Percentiles rank a stretch among this genome's conserved stretches.
Conservation (phyloP, 2,888 invertebrate genomes). For the Oligia strigilis region DNA sequence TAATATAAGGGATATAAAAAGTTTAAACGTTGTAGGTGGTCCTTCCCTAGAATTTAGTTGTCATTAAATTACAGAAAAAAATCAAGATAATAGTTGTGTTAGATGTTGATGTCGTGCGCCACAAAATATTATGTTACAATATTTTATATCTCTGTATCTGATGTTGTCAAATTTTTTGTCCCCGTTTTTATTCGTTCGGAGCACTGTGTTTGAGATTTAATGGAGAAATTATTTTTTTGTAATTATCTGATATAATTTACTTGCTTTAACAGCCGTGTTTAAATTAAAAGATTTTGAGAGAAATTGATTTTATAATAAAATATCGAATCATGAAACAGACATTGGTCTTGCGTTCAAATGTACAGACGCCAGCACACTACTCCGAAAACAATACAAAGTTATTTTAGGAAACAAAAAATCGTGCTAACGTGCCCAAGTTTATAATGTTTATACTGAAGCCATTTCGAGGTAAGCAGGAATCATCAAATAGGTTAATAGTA, state of each 20-base stretch:
- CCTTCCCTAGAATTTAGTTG: slow-evolving; percentile 61
- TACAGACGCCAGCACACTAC: not conserved
- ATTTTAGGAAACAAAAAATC: slow-evolving; percentile 30
- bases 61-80: slow-evolving; percentile 65
- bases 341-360: not conserved
- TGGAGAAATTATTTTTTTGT: slow-evolving; percentile 30
- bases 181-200: slow-evolving; percentile 11
- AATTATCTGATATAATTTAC: slow-evolving; percentile 16
- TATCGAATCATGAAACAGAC: not conserved
- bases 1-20: slow-evolving; percentile 38
- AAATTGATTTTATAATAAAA: not conserved
- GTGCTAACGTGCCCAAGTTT: slow-evolving; percentile 45
- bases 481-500: slow-evolving; percentile 64
- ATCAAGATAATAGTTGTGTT: slow-evolving; percentile 63
- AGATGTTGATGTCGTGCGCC: slow-evolving; percentile 60
- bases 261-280: slow-evolving; percentile 17
- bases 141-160: slow-evolving; percentile 60
- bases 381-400: slow-evolving; percentile 4
- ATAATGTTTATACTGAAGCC: slow-evolving; percentile 55
- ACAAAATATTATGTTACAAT: slow-evolving; percentile 62
- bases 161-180: slow-evolving; percentile 57
- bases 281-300: slow-evolving; percentile 8
- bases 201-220: slow-evolving; percentile 36
- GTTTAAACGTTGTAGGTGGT: slow-evolving; percentile 68
- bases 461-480: slow-evolving; percentile 54